phyloP scores from a whole-genome alignment of 2,797 vertebrate genomes.

The Fratercula arctica region DNA sequence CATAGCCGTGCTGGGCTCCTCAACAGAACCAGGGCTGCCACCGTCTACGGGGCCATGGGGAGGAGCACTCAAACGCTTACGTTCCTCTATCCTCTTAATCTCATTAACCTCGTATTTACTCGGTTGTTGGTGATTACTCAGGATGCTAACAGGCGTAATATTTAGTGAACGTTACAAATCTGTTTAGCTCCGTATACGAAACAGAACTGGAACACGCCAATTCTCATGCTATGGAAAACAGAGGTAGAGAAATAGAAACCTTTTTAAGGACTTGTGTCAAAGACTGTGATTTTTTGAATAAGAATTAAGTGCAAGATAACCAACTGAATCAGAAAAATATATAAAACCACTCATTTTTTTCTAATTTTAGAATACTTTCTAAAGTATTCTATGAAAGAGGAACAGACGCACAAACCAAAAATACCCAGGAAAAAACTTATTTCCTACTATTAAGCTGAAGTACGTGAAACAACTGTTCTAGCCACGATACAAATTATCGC shows the following conservation, averaged over 20 bases:
- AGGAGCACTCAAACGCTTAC: not conserved
- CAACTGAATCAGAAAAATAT: not conserved
- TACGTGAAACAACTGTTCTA: not conserved
- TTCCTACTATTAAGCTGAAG: not conserved
- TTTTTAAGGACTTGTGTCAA: not conserved
- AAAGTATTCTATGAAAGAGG: not conserved
- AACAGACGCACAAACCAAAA: not conserved
- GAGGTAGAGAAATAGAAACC: not conserved
- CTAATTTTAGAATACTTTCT: not conserved
- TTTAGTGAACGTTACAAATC: not conserved
- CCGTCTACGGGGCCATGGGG: not conserved
- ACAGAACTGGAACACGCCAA: not conserved
- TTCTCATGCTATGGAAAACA: fast-evolving
- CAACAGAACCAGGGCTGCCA: slow-evolving; percentile 5
- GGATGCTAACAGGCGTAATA: not conserved
- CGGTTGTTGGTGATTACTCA: slow-evolving; percentile 37
- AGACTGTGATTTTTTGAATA: not conserved
- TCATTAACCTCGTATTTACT: slow-evolving; percentile 38
- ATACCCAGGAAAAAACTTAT: not conserved
- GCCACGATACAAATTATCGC: not conserved
- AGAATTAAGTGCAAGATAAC: not conserved
- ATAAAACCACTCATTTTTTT: not conserved
- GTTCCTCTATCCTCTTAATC: not conserved
- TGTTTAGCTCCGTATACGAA: not conserved
- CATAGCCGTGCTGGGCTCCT: not conserved